Percentiles rank a stretch among this genome's conserved stretches.
phyloP scores from a whole-genome alignment of 2,888 invertebrate genomes.

The Azorinus chamasolen region DNA sequence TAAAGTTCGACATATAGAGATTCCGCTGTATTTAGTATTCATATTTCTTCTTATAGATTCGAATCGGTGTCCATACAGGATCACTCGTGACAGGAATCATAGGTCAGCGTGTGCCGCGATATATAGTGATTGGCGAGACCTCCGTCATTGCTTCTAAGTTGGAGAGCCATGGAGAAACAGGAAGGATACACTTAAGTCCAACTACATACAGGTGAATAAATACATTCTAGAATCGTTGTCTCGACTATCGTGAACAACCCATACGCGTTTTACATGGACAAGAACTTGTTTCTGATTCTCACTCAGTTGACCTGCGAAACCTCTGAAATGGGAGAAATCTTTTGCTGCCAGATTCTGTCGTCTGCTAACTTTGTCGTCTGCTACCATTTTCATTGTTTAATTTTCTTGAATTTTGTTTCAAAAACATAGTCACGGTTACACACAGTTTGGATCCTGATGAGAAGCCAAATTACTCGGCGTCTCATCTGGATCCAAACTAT shows the following conservation, averaged over 20 bases:
- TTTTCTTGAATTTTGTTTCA: no score
- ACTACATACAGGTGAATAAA: slow-evolving; percentile 67
- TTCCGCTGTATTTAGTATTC: no score
- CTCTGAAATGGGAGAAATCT: no score
- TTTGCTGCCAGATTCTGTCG: no score
- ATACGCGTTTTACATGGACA: not conserved
- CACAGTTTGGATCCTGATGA: no score
- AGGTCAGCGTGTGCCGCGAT: slow-evolving; percentile 71
- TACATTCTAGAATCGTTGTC: not conserved
- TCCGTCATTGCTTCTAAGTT: slow-evolving; percentile 78
- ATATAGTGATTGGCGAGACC: slow-evolving; percentile 77
- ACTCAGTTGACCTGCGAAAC: no score
- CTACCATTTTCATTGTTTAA: no score
- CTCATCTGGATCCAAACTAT: no score
- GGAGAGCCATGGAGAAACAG: slow-evolving; percentile 79
- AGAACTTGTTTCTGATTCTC: not conserved
- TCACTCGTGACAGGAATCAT: slow-evolving; percentile 73
- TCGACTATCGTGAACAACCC: not conserved
- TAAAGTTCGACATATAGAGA: no score
- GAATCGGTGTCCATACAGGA: slow-evolving; percentile 77
- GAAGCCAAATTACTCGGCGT: no score
- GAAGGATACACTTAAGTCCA: slow-evolving; percentile 74
- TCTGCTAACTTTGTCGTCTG: no score
- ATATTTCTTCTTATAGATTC: slow-evolving; percentile 62
- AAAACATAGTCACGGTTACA: no score